Conservation (phyloP, 2,113 vertebrate genomes). For the Lasiurus cinereus region DNA sequence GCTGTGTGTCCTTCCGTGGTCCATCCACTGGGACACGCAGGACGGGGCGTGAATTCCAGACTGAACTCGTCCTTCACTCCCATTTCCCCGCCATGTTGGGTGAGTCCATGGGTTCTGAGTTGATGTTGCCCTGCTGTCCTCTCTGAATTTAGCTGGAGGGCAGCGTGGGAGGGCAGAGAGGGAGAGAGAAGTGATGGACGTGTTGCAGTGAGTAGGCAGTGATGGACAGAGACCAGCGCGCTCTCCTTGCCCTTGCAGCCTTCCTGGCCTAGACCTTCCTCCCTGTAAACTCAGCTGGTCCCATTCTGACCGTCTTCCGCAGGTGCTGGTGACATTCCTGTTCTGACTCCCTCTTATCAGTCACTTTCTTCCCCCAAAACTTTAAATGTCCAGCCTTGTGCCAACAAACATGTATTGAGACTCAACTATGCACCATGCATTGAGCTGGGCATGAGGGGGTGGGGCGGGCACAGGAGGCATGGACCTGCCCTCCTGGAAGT, state of each 20-base stretch:
- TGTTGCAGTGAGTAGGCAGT: not conserved
- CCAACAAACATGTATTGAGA: not conserved
- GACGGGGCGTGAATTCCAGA: not conserved
- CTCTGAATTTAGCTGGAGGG: not conserved
- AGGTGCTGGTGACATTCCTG: not conserved
- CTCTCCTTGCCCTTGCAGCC: not conserved
- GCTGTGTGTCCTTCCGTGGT: not conserved
- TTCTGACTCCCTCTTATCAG: not conserved
- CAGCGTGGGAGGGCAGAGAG: not conserved
- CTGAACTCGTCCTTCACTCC: no score
- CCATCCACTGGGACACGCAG: not conserved
- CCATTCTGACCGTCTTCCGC: not conserved
- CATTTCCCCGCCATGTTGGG: not conserved
- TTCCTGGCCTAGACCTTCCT: not conserved
- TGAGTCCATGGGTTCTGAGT: not conserved
- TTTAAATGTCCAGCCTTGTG: not conserved
- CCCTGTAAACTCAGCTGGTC: not conserved
- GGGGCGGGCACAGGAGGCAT: not conserved
- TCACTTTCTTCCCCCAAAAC: not conserved
- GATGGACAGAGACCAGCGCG: not conserved
- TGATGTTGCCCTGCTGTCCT: not conserved
- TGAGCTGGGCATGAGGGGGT: rapidly evolving
- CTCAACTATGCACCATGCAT: not conserved
- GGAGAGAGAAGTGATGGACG: no score
- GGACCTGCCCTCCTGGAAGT: not conserved